Percentiles rank a stretch among this genome's conserved stretches.
Conservation (phyloP, 2,113 vertebrate genomes). For the Orthonyx spaldingii region DNA sequence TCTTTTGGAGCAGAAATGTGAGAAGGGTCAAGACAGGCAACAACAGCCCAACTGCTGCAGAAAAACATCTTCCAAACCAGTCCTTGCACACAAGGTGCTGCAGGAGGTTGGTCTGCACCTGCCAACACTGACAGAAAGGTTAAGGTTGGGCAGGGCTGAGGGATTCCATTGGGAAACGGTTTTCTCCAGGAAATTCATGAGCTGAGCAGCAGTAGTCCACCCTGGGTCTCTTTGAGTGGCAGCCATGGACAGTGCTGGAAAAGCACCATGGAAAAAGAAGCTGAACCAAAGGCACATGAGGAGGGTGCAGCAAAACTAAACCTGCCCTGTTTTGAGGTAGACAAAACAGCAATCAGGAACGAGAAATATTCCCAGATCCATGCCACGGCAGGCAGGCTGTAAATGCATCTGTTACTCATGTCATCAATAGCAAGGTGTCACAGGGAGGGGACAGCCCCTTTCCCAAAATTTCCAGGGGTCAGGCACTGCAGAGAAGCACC, state of each 20-base stretch:
- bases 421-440: not conserved
- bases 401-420: not conserved
- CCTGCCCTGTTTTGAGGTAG: not conserved
- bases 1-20: not conserved
- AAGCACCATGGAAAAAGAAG: not conserved
- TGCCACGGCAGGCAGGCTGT: not conserved
- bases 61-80: not conserved
- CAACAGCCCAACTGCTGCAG: not conserved
- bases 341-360: not conserved
- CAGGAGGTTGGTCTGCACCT: not conserved
- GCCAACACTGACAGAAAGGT: not conserved
- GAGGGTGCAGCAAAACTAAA: not conserved
- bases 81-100: not conserved
- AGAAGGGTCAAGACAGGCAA: not conserved
- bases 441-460: not conserved
- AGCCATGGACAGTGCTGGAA: not conserved
- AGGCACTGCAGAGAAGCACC: not conserved
- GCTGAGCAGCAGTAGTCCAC: not conserved
- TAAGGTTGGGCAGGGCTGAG: rapidly evolving
- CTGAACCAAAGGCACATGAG: not conserved
- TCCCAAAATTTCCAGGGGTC: not conserved
- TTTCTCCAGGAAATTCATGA: not conserved
- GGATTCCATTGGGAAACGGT: rapidly evolving
- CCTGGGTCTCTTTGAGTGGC: not conserved
- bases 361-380: not conserved